These are phyloP conservation scores for Proteles cristata DNA, from an alignment of 2,113 vertebrate species.

Conservation along the genomic window DNA sequence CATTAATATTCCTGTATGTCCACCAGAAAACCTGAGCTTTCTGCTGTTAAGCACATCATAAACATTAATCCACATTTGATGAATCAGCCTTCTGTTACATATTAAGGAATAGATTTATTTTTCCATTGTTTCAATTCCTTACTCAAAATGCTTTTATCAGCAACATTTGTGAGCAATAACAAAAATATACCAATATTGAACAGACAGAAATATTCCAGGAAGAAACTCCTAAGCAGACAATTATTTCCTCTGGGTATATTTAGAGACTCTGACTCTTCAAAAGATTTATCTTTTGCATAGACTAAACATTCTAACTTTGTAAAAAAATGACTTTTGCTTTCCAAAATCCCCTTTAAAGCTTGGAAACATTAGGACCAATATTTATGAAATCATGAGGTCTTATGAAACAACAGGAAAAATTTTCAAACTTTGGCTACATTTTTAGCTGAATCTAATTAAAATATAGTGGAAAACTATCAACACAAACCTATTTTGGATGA, in stretches of 20 bases:
- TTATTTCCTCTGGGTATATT: constrained; percentile 48
- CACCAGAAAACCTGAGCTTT: constrained; percentile 39
- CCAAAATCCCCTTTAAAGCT: constrained; percentile 56
- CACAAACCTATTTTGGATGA: constrained; percentile 1
- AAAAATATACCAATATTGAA: constrained; percentile 65
- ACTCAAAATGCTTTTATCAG: constrained; percentile 62
- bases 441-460: constrained; percentile 82
- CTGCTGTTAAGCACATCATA: constrained; percentile 62
- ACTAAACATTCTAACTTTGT: constrained; percentile 62
- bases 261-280: constrained; percentile 67
- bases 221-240: constrained; percentile 25
- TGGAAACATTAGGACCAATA: constrained; percentile 53
- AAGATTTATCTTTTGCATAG: constrained; percentile 57
- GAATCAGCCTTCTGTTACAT: constrained; percentile 69
- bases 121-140: constrained; percentile 38
- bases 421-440: constrained; percentile 43
- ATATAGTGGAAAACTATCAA: constrained; percentile 50
- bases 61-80: constrained; percentile 55
- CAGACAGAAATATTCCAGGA: constrained; percentile 26
- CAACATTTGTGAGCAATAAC: constrained; percentile 62
- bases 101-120: constrained; percentile 69
- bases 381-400: constrained; percentile 70
- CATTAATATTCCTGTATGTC: constrained; percentile 7
- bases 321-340: constrained; percentile 60
- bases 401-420: constrained; percentile 59